Evolutionary conservation across 1,140 invertebrate genomes (phyloP).

Genomic region (Gryllus bimaculatus): DNA sequence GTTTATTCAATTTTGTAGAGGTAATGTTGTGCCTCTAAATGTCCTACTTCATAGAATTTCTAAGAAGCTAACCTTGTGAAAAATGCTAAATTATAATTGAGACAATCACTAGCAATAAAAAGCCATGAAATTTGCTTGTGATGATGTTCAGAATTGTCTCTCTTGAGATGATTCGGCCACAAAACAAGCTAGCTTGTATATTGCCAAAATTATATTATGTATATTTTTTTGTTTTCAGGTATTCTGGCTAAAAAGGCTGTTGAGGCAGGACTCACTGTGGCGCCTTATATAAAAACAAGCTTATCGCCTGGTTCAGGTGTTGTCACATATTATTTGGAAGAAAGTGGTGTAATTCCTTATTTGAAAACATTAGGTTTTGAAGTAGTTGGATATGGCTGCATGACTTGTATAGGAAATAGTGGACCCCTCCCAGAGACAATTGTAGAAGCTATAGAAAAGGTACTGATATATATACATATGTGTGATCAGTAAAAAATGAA

Average conservation of each 20-base stretch:
- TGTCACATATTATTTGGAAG: conserved; percentile 89
- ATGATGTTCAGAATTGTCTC: no score
- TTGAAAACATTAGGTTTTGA: conserved; percentile 85
- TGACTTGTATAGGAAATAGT: conserved; percentile 98
- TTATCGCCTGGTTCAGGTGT: conserved; percentile 95
- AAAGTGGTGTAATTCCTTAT: conserved; percentile 78
- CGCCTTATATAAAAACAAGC: conserved; percentile 93
- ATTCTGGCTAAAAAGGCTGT: conserved; percentile 91
- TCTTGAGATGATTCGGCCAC: no score
- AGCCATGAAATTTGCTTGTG: no score
- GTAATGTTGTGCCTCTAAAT: no score
- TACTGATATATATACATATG: conserved; percentile 29
- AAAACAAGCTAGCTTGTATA: no score
- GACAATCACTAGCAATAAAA: no score
- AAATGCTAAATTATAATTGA: no score
- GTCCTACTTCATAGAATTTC: no score
- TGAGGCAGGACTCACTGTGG: conserved; percentile 75
- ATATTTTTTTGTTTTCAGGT: conserved; percentile 44
- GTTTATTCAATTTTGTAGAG: no score
- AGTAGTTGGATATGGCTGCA: conserved; percentile 93
- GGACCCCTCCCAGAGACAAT: conserved; percentile 88
- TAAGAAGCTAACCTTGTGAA: no score
- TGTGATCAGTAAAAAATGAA: neutral
- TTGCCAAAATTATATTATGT: no score
- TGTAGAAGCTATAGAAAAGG: conserved; percentile 87